Base-by-base conservation (phyloP, 1,140 invertebrate species). In the Hylaeus volcanicus region DNA sequence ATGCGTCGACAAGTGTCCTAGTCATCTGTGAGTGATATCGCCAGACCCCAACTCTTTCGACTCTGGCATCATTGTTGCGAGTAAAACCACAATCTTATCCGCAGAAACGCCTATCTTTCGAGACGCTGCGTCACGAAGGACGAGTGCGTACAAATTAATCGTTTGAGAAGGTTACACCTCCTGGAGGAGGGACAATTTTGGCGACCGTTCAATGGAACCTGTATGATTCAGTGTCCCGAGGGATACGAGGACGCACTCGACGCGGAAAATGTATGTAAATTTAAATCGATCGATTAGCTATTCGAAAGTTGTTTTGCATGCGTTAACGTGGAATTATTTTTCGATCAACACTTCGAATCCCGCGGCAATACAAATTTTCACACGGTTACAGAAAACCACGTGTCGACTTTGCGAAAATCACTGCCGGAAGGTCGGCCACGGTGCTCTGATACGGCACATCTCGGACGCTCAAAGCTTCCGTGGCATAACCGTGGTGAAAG, bases 401-500 rank as follows among this genome's bases (percentile, higher is more conserved):
- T 92, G 91, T 73, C 81, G 82, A 15, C 26, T 45, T 1, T 92
- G 91, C 63, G 65, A 74, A 55, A 88, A 82, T 3, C 76, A 58
- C 11, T 93, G 93, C 77, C 89, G 88, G 0, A 93, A 91, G 93
- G 92, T 92, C 14, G 93, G 93, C 72, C 60, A 71, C 26, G 92
- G 93, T 1, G 89, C 85, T 5, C 86, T 88, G 37, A 88, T 92
- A 61, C 86, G 87, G 14, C 88, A 90, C 66, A 90, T 92, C 15
- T 88, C 90, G 5, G 90, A 92, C 70, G 86, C 87, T 0, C 91
- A 91, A 51, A 76, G n/a, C 11, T 90, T 89, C 73, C 88, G 92
- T 43, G 95, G 94, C 3, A 96, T 95, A 79, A 96, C 95, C 6
- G 91, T 94, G 37, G 95, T 96, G 60, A 92, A 93, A 61, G 96